A percentile compares a stretch with the other conserved stretches of the same genome.
Evolutionary conservation across 1,140 invertebrate genomes (phyloP).

Genomic region (Ostrea denselamellosa): DNA sequence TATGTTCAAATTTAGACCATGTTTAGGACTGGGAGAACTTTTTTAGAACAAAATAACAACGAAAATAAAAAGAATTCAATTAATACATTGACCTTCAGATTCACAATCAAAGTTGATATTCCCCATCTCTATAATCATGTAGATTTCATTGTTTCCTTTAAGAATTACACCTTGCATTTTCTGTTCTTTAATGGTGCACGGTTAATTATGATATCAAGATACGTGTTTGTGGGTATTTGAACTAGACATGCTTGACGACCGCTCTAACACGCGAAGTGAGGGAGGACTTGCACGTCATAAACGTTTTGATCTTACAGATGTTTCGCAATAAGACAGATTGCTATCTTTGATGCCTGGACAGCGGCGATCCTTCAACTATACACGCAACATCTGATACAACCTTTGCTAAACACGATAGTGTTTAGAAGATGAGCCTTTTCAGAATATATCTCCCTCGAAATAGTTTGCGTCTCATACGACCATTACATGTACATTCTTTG

Average conservation of each 20-base stretch:
- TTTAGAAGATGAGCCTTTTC: too few relatives aligned
- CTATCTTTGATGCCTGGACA: neutral
- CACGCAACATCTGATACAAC: neutral
- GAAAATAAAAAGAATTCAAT: neutral
- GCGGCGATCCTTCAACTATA: neutral
- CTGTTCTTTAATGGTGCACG: neutral
- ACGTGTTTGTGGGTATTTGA: neutral
- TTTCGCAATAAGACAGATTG: conserved; percentile 1
- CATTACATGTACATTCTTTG: too few relatives aligned
- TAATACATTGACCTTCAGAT: neutral
- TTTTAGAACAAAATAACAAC: neutral
- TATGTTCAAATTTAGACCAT: too few relatives aligned
- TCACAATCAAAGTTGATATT: neutral
- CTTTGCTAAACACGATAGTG: too few relatives aligned
- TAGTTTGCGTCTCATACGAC: too few relatives aligned
- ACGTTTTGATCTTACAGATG: neutral
- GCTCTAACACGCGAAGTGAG: neutral
- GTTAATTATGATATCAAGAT: neutral
- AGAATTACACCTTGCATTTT: neutral
- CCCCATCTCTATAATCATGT: neutral
- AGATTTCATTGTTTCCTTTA: neutral
- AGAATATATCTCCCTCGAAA: too few relatives aligned
- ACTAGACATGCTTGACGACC: neutral
- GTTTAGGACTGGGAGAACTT: too few relatives aligned
- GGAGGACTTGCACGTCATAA: neutral